Percentiles rank a stretch among this genome's conserved stretches.
Conservation (phyloP, 2,113 vertebrate genomes). For the Xyliphius kryptos region DNA sequence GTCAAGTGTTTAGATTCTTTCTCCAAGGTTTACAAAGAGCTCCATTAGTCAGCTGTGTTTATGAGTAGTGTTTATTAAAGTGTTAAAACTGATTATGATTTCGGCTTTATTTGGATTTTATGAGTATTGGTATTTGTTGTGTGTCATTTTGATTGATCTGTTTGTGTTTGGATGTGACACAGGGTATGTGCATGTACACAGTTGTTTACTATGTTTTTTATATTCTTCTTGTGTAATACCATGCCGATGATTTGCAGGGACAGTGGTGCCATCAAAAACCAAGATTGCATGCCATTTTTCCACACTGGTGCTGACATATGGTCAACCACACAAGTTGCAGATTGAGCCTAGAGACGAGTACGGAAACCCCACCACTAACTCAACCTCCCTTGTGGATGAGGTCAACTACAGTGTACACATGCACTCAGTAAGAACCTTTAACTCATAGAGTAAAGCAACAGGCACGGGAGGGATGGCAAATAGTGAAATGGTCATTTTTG, state of each 20-base stretch:
- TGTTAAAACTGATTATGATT: slow-evolving; percentile 19
- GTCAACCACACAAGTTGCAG: slow-evolving; percentile 88
- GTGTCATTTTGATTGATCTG: slow-evolving; percentile 12
- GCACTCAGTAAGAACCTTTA: slow-evolving; percentile 59
- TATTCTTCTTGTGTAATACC: not conserved
- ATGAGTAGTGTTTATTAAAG: not conserved
- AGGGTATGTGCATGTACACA: not conserved
- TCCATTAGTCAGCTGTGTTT: slow-evolving; percentile 20
- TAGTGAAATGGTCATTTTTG: too few relatives aligned
- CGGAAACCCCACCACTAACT: slow-evolving; percentile 92
- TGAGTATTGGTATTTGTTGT: slow-evolving; percentile 1
- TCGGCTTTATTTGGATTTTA: slow-evolving; percentile 2
- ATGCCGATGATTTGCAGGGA: slow-evolving; percentile 62
- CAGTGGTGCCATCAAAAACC: slow-evolving; percentile 94
- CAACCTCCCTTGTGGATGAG: slow-evolving; percentile 79
- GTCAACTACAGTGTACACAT: slow-evolving; percentile 79
- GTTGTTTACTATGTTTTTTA: not conserved
- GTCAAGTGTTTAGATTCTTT: slow-evolving; percentile 10
- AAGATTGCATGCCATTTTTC: slow-evolving; percentile 97
- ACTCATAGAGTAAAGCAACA: too few relatives aligned
- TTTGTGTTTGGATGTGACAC: not conserved
- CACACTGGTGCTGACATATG: slow-evolving; percentile 87
- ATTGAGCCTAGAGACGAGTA: slow-evolving; percentile 95
- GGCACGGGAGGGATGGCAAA: too few relatives aligned
- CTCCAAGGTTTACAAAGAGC: not conserved